These are phyloP conservation scores for Chionodraco myersi DNA, from an alignment of 2,113 vertebrate species.

Conservation along the genomic window DNA sequence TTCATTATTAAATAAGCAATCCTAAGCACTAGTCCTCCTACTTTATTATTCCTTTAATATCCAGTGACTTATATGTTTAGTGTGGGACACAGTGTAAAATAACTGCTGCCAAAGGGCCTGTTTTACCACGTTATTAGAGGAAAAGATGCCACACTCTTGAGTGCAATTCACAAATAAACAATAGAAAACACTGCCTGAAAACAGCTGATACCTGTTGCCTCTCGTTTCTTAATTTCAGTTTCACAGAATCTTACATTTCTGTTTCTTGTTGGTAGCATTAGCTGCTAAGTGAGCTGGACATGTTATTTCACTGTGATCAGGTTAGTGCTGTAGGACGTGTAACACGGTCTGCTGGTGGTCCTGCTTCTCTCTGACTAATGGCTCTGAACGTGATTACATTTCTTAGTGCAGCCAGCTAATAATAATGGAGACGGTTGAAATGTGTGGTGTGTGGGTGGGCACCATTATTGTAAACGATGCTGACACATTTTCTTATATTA, in stretches of 20 bases:
- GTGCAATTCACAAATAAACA: neutral
- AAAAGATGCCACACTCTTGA: neutral
- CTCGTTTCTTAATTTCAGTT: conserved; percentile 3
- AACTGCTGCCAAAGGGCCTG: neutral
- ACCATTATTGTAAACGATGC: neutral
- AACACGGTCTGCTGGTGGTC: conserved; percentile 40
- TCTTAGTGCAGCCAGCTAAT: conserved; percentile 23
- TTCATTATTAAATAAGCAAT: neutral
- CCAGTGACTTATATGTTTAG: neutral
- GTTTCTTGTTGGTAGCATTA: conserved; percentile 24
- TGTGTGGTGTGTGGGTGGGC: neutral
- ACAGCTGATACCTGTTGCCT: conserved; percentile 15
- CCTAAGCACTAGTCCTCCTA: neutral
- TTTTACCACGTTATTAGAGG: neutral
- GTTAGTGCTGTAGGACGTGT: conserved; percentile 48
- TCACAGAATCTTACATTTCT: conserved; percentile 13
- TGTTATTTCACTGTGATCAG: conserved; percentile 55
- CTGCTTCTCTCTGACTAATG: conserved; percentile 52
- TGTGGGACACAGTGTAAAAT: conserved; percentile 1
- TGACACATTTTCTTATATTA: conserved; percentile 1
- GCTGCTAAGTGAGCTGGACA: conserved; percentile 56
- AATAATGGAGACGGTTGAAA: conserved; percentile 26
- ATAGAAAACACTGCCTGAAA: conserved; percentile 4
- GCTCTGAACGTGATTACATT: conserved; percentile 61
- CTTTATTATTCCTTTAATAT: neutral